Evolutionary conservation across 2,113 vertebrate species (phyloP), one percentile per base, ranked within the genome.

Genomic region (Barnardius zonarius): DNA sequence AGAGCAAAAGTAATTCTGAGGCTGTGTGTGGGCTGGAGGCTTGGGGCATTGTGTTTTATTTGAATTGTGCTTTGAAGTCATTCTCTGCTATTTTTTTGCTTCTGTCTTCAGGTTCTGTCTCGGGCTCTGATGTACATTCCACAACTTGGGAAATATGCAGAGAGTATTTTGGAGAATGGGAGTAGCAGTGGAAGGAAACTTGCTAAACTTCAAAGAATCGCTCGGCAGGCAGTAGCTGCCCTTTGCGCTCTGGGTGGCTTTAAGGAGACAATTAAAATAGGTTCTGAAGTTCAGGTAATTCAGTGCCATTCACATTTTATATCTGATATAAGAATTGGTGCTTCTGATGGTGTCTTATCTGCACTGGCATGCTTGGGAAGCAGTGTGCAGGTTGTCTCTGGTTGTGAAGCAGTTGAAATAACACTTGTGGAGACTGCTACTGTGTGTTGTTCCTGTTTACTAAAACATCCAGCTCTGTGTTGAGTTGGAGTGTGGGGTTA

Each of bases 231-330:
- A 4, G 98, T 99, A 11, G 99, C 99, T 28, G 99, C 99, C 7
- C 98, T 99, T 39, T 99, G 99, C 73, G 99, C 99, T 17, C 98
- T 99, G 11, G 99, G 99, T 25, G 99, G 99, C 97, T 99, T 99
- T 97, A 99, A 99, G 95, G 99, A 99, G 97, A 99, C 99, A 2
- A 99, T 99, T 97, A 99, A 99, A 98, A 99, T 99, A 54, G 99
- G 99, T 93, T 99, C 99, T 25, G 99, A 99, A 97, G 99, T 99
- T 62, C 99, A 99, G 99, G 99, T 99, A 96, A 97, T 86, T 68
- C 17, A 49, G 35, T 5, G 1, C 54, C 39, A 7, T 17, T 67
- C 54, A 9, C 27, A 1, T 39, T 63, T 75, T 46, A 3, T 28
- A 11, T 22, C 22, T 59, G 10, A 57, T 20, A 8, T 41, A 57